Evolutionary conservation across 2,797 vertebrate species (phyloP).

Genomic region (Bradypus variegatus): DNA sequence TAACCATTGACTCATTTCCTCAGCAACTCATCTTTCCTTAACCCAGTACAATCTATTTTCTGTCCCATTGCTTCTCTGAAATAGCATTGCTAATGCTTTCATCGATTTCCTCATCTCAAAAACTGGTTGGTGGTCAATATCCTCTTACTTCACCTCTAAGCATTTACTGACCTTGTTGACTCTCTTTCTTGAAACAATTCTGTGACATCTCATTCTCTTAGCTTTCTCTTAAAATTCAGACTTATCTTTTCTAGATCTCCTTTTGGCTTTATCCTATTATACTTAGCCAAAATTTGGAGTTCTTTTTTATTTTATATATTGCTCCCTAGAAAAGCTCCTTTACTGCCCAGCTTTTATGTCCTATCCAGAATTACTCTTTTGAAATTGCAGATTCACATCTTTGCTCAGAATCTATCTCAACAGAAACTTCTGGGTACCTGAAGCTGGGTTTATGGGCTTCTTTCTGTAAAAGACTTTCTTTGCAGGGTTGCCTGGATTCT

Average conservation of each 20-base stretch:
- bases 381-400: background rate
- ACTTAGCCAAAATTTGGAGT: background rate
- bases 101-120: conserved; percentile 38
- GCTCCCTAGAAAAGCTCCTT: background rate
- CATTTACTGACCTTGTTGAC: background rate
- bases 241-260: background rate
- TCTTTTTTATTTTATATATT: background rate
- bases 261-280: background rate
- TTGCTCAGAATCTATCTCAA: background rate
- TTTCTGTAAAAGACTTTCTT: background rate
- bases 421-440: background rate
- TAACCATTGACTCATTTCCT: background rate
- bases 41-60: background rate
- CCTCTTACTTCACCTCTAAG: background rate
- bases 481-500: background rate
- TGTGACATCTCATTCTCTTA: background rate
- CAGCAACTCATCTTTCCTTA: background rate
- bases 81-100: background rate
- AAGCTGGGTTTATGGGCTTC: background rate
- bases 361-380: background rate
- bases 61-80: background rate
- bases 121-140: conserved; percentile 19
- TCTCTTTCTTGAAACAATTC: background rate
- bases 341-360: background rate
- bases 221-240: background rate